phyloP scores from a whole-genome alignment of 2,113 vertebrate species.

The Tragelaphus scriptus region DNA sequence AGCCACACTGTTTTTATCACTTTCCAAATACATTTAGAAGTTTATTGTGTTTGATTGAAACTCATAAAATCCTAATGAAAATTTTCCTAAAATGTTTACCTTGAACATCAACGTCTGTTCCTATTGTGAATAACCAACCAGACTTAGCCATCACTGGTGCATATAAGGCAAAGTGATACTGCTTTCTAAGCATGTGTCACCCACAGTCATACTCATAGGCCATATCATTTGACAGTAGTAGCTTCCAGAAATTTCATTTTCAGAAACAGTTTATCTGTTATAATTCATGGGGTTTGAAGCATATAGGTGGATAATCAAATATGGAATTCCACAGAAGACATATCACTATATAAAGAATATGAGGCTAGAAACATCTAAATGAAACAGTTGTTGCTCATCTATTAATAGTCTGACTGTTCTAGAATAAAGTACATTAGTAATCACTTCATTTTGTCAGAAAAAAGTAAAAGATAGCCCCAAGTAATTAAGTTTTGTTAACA shows the following conservation, averaged over 20 bases:
- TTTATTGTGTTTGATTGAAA: neutral
- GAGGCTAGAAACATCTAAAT: neutral
- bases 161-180: neutral
- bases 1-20: neutral
- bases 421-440: neutral
- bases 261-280: neutral
- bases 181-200: neutral
- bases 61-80: conserved; percentile 17
- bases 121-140: neutral
- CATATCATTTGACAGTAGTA: neutral
- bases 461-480: neutral
- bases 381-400: neutral
- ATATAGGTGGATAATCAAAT: neutral
- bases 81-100: neutral
- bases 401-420: neutral
- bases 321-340: neutral
- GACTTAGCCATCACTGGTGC: neutral
- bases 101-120: neutral
- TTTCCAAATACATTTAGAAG: conserved; percentile 17
- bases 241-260: conserved; percentile 2
- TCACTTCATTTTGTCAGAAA: neutral
- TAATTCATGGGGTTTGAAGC: neutral
- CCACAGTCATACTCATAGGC: neutral
- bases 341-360: neutral
- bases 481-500: neutral